Conservation (phyloP, 2,113 vertebrate genomes). For the Myiopsitta monachus region DNA sequence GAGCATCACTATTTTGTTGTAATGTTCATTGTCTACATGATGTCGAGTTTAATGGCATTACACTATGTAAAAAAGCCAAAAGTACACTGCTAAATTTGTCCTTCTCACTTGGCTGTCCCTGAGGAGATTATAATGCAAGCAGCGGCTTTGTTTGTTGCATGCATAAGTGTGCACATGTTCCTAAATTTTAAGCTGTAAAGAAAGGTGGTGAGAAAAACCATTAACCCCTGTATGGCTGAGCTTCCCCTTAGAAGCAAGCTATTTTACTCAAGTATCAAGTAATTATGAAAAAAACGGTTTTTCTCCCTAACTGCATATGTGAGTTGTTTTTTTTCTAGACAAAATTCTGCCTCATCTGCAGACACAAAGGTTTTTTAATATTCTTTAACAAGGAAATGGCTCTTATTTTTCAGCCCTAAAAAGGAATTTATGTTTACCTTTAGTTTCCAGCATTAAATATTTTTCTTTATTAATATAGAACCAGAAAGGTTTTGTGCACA, state of each 20-base stretch:
- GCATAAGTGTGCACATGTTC: constrained; percentile 3
- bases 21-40: constrained; percentile 14
- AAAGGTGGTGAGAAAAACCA: not conserved
- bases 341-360: fast-evolving
- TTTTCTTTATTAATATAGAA: not conserved
- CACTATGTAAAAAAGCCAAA: not conserved
- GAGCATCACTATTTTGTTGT: constrained; percentile 13
- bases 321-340: not conserved
- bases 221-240: not conserved
- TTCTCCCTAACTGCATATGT: not conserved
- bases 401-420: not conserved
- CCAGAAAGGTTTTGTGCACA: fast-evolving
- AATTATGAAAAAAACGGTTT: not conserved
- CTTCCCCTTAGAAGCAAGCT: not conserved
- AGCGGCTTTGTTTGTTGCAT: not conserved
- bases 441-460: not conserved
- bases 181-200: not conserved
- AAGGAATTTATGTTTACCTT: not conserved
- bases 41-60: constrained; percentile 33
- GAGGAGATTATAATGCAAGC: not conserved
- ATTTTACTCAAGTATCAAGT: not conserved
- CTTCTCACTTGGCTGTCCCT: constrained; percentile 31
- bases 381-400: not conserved
- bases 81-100: constrained; percentile 35
- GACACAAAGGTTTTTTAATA: not conserved